Percentiles rank a stretch among this genome's conserved stretches.
phyloP scores from a whole-genome alignment of 2,113 vertebrate species.

The Triplophysa tibetana region DNA sequence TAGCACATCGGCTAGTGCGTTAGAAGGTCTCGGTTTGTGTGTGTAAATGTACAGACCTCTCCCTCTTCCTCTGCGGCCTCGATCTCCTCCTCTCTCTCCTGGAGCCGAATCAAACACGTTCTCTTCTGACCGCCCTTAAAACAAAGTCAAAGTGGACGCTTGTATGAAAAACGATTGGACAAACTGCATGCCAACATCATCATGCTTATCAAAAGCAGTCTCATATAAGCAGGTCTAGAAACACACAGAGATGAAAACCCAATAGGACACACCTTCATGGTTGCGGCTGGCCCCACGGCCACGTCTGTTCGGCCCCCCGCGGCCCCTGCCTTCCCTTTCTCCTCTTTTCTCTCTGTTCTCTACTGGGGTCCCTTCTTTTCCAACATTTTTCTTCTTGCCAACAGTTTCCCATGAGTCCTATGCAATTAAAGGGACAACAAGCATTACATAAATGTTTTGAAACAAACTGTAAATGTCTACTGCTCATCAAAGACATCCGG shows the following conservation, averaged over 20 bases:
- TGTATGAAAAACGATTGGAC: not conserved
- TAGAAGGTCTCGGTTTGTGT: not conserved
- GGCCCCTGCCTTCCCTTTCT: conserved; percentile 84
- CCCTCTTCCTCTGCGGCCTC: conserved; percentile 84
- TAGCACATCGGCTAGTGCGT: not conserved
- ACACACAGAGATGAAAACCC: not conserved
- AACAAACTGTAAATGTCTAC: not conserved
- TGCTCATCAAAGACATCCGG: not conserved
- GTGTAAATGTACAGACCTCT: conserved; percentile 73
- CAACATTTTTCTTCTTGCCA: conserved; percentile 90
- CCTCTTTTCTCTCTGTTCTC: conserved; percentile 91
- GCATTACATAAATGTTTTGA: not conserved
- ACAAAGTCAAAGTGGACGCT: not conserved
- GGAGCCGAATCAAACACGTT: conserved; percentile 87
- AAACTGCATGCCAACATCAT: not conserved
- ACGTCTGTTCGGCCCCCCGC: conserved; percentile 81
- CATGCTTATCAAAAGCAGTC: not conserved
- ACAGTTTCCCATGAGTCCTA: conserved; percentile 98
- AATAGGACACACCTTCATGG: conserved; percentile 78
- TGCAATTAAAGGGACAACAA: not conserved
- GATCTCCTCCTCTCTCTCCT: conserved; percentile 84
- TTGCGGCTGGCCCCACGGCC: conserved; percentile 83
- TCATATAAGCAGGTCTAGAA: not conserved
- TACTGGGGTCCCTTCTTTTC: conserved; percentile 80
- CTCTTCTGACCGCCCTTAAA: conserved; percentile 85